Conservation (phyloP, 2,888 invertebrate genomes). For the Dryobota labecula region DNA sequence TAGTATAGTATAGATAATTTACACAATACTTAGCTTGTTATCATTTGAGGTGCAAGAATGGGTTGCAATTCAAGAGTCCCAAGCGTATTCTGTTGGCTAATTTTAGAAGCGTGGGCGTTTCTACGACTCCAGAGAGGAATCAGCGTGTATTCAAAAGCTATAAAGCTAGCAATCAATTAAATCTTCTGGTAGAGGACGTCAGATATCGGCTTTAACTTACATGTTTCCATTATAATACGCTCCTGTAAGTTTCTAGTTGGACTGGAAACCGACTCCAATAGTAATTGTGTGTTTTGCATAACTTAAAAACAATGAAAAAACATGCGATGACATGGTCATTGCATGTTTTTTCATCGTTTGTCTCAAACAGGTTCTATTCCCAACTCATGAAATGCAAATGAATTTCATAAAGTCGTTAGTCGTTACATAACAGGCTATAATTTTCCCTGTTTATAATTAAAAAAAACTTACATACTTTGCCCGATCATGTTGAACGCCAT, state of each 20-base stretch:
- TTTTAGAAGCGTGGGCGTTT: background rate
- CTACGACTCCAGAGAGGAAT: background rate
- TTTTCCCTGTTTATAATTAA: conserved; percentile 47
- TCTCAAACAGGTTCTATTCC: conserved; percentile 17
- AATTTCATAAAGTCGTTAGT: conserved; percentile 45
- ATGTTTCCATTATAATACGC: background rate
- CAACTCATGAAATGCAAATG: conserved; percentile 32
- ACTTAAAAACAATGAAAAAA: conserved; percentile 6
- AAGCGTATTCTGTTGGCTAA: background rate
- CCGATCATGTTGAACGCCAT: conserved; percentile 47
- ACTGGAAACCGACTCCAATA: background rate
- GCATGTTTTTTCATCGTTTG: no score
- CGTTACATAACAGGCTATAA: conserved; percentile 27
- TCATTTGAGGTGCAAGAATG: background rate
- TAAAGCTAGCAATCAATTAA: background rate
- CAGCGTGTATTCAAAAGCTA: background rate
- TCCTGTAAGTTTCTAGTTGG: background rate
- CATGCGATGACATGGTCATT: no score
- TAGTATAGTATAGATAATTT: background rate
- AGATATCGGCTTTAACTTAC: background rate
- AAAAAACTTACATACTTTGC: conserved; percentile 32
- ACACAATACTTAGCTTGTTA: background rate
- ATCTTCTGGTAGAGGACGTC: background rate
- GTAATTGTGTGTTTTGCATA: conserved; percentile 1
- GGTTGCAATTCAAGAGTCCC: background rate